Evolutionary conservation across 2,113 vertebrate genomes (phyloP).

Genomic region (Bos indicus): DNA sequence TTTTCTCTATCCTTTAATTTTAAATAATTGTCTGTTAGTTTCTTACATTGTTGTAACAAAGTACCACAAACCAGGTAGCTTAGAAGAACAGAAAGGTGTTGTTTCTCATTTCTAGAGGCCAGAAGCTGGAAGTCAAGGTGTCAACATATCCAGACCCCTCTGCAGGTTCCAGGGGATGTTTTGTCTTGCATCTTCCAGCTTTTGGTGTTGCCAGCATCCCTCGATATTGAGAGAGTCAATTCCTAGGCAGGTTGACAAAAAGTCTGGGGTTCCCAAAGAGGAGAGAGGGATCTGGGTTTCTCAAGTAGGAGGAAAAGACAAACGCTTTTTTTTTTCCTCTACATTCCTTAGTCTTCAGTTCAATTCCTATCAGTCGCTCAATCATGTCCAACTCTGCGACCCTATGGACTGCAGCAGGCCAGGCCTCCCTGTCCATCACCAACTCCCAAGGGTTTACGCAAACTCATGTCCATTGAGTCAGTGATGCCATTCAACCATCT

Average conservation of each 20-base stretch:
- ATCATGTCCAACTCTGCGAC: accelerated
- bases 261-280: not conserved
- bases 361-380: not conserved
- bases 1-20: not conserved
- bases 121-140: not conserved
- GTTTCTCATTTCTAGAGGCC: not conserved
- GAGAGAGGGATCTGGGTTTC: not conserved
- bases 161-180: no score
- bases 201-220: not conserved
- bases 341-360: not conserved
- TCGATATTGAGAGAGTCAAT: not conserved
- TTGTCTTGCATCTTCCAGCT: not conserved
- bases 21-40: not conserved
- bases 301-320: not conserved
- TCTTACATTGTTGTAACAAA: not conserved
- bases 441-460: not conserved
- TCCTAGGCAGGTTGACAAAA: not conserved
- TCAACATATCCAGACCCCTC: not conserved
- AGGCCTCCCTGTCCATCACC: not conserved
- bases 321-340: not conserved
- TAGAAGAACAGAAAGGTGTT: not conserved
- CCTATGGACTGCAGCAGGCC: not conserved
- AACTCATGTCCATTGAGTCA: not conserved
- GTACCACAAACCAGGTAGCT: not conserved
- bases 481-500: not conserved